Evolutionary conservation across 1,140 invertebrate genomes (phyloP), one percentile per base, ranked within the genome.

Genomic region (Leptestheria dahalacensis): DNA sequence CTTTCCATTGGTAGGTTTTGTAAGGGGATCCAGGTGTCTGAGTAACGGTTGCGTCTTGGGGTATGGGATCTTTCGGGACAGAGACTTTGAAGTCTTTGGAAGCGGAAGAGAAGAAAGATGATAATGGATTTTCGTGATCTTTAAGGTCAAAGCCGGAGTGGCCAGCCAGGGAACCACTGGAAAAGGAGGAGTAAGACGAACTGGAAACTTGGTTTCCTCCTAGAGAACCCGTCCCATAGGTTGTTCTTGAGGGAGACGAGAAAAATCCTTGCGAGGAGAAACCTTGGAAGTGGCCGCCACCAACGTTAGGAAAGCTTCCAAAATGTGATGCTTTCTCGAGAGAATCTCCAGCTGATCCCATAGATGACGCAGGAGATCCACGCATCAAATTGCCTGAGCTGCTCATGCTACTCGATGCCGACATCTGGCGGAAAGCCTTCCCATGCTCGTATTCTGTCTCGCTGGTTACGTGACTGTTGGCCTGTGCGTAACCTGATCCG

Each of bases 401-500:
- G 49, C 58, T 60, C 25, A 49, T 52, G 1, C 48, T 49, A 20
- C 29, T 33, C 58, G 51, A 52, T 23, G 58, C 26, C 49, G 21
- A 49, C 41, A 33, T n/a, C 28, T 41, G 10, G 41, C 52, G 58
- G 58, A 23, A 10, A 28, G 28, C 23, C 20, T 4, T n/a, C 33
- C 47, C 56, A 12, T 48, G 28, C 26, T 50, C 58, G 48, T 28
- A 33, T n/a, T 24, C 24, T n/a, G 57, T 56, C 24, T 49, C 58
- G 18, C 25, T 49, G 10, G 47, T 49, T 41, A 53, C 23, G 28
- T 60, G 24, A 41, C 58, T 60, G 26, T 60, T 33, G 24, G 58
- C 58, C 41, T 60, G 49, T 25, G 58, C 58, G 58, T 29, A 60
- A 33, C 58, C 58, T 9, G 47, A 26, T 53, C 58, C 58, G 21